Base-by-base conservation (phyloP, 2,888 invertebrate genomes). In the Lasioglossum leucozonium region DNA sequence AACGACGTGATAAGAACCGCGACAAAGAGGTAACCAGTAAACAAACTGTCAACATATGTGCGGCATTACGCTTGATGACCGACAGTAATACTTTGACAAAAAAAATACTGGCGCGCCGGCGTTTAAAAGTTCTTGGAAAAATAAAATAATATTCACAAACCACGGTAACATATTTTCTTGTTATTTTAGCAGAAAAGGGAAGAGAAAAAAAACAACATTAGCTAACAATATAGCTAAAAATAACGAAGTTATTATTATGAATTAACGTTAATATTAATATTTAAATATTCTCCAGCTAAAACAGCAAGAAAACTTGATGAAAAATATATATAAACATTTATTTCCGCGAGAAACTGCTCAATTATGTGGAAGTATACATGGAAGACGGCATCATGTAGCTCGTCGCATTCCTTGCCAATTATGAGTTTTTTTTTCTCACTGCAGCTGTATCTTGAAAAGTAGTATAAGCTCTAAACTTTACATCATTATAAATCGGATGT, bases 351-450 rank as follows among this genome's bases (percentile, higher is more conserved):
- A 74, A 79, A 78, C 47, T 82, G 58, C 65, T 82, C 76, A 84
- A 75, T 72, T 58, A 83, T 67, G 30, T 83, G 82, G 85, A 90
- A 90, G 84, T 82, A 86, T 88, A 89, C 72, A 55, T 90, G 89
- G 90, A 91, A 91, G 91, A 91, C 89, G 89, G 85, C 79, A 79
- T 82, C 76, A 87, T 55, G 72, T 85, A 77, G 82, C 82, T 90
- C 90, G 86, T 90, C 86, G 83, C 84, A 80, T 86, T 88, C 81
- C 86, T 89, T 84, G 83, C 81, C 81, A 81, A 85, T 84, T 30
- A 34, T 84, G 78, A 87, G 82, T 73, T 88, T n/a, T 55, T 44
- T 44, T 82, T 83, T 78, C 85, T 65, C 65, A 65, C 34, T 79
- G 85, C 81, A 74, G n/a, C 74, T 83, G 84, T 86, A 77, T 47